Conservation (phyloP, 92 coral and sea anemone genomes). For the Isaurus tuberculatus region DNA sequence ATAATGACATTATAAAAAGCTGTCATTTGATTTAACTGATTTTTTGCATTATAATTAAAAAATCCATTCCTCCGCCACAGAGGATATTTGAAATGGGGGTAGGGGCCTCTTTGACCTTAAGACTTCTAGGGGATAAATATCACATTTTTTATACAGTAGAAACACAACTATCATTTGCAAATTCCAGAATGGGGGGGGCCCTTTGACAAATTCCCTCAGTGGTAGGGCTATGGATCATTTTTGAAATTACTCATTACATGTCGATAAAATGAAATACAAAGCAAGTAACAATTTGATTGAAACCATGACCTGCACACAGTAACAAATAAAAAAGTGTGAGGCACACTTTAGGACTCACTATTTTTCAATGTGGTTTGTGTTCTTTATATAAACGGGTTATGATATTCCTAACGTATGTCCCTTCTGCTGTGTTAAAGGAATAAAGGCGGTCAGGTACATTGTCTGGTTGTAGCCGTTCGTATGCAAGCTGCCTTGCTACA, state of each 20-base stretch:
- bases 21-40: not conserved
- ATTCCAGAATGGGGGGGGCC: not conserved
- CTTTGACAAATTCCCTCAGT: not conserved
- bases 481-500: slow-evolving; percentile 34
- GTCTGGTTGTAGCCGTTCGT: slow-evolving; percentile 48
- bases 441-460: slow-evolving; percentile 58
- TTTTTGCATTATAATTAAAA: not conserved
- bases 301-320: slow-evolving; percentile 6
- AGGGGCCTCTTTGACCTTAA: slow-evolving; percentile 12
- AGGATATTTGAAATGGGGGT: not conserved
- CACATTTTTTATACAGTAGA: not conserved
- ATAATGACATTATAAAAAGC: not conserved
- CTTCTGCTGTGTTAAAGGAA: slow-evolving; percentile 63
- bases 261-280: not conserved
- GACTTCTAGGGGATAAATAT: slow-evolving; percentile 9
- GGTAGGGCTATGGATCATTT: not conserved
- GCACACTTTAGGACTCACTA: slow-evolving; percentile 7
- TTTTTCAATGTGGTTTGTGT: slow-evolving; percentile 51
- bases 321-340: not conserved
- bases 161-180: not conserved
- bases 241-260: not conserved
- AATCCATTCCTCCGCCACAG: not conserved
- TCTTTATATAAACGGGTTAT: slow-evolving; percentile 51
- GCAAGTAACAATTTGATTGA: slow-evolving; percentile 4
- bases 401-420: slow-evolving; percentile 52